These are phyloP conservation scores for Cinara cedri DNA, from an alignment of 2,888 invertebrate genomes.

Conservation along the genomic window DNA sequence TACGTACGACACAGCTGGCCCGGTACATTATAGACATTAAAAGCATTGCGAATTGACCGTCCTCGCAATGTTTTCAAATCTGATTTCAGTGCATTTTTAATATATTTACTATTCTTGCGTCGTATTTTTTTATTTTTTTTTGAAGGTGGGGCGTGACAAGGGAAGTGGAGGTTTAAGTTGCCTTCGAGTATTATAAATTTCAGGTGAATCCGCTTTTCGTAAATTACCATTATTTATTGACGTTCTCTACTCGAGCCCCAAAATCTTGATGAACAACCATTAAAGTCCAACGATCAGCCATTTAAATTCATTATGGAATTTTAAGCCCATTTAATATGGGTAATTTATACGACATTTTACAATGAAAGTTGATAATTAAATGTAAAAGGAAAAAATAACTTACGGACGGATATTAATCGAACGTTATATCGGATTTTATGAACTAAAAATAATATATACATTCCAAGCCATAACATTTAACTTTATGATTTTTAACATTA, in stretches of 20 bases:
- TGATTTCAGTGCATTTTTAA: slow-evolving; percentile 1
- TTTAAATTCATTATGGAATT: slow-evolving; percentile 22
- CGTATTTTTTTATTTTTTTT: neutral
- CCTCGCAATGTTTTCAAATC: neutral
- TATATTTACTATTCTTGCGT: neutral
- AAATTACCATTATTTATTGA: slow-evolving; percentile 37
- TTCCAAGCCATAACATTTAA: neutral
- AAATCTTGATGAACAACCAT: neutral
- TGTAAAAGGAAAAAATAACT: neutral
- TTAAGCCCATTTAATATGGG: neutral
- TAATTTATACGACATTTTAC: slow-evolving; percentile 12
- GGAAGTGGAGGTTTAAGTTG: neutral
- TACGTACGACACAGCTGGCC: slow-evolving; percentile 2
- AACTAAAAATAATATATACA: neutral
- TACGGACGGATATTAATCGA: too few species aligned
- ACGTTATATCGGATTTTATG: neutral
- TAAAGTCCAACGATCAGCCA: neutral
- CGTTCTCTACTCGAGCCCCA: neutral
- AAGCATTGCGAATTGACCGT: slow-evolving; percentile 36
- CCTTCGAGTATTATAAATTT: neutral
- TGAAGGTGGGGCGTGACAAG: too few species aligned
- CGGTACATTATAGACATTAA: slow-evolving; percentile 13
- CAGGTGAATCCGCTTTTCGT: slow-evolving; percentile 9
- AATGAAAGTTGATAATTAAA: slow-evolving; percentile 2
- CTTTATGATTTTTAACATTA: neutral